Base-by-base conservation (phyloP, 2,797 vertebrate species). In the Sebastes diploproa region DNA sequence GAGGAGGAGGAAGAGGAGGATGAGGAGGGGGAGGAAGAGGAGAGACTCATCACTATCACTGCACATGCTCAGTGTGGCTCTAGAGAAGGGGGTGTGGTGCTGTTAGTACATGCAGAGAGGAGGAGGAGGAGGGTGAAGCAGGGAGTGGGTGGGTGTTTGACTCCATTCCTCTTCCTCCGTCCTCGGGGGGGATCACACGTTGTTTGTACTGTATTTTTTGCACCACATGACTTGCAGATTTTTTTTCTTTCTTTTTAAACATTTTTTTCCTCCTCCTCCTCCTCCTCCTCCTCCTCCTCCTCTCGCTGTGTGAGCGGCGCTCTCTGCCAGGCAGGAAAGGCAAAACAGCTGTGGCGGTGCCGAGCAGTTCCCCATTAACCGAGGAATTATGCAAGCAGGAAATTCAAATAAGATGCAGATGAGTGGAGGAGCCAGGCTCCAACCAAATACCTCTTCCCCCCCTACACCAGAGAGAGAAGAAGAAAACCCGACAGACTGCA, bases 381-480 rank as follows among this genome's bases (percentile, higher is more conserved):
- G 1, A 72, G 70, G 77, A 91, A 91, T 93, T 92, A 94, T 93
- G 93, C 93, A 93, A 93, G 90, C 93, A 94, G 94, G 92, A 92
- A 91, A 94, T 94, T 94, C 90, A 94, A 87, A 92, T 94, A 81
- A 93, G 91, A 92, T 93, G 93, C 92, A 95, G 93, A 94, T 92
- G 86, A 93, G 89, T 25, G 76, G 70, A 90, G 70, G 89, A 91
- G 86, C 82, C 88, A 27, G 78, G 75, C 82, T 83, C 83, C 63
- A 79, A 83, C 78, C 79, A 77, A 86, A 88, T 80, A 70, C 83
- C 77, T 68, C 72, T 38, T 64, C 65, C 23, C 63, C 52, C 77
- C 38, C 38, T 42, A 42, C 38, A n/a, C 46, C 69, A 60, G 42
- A 32, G 18, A 30, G 65, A 3, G 42, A 46, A 46, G 42, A 46